Percentiles rank a stretch among this genome's conserved stretches.
Conservation (phyloP, 1,140 invertebrate genomes). For the Anoplophora glabripennis region DNA sequence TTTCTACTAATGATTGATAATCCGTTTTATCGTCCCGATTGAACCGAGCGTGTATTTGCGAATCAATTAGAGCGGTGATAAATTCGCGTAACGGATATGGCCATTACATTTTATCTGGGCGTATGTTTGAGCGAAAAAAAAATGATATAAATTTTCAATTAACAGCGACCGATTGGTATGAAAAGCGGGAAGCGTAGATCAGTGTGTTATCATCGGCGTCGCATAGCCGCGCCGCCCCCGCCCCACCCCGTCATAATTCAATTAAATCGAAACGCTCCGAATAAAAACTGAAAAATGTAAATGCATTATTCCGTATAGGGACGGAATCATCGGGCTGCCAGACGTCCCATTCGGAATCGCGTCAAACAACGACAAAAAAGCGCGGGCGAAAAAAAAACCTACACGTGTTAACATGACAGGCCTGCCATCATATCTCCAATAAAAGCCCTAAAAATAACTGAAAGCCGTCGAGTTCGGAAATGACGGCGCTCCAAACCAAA, state of each 20-base stretch:
- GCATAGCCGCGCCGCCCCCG: background rate
- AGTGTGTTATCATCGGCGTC: constrained; percentile 2
- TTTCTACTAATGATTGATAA: too few relatives aligned
- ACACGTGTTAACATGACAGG: constrained; percentile 36
- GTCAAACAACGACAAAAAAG: constrained; percentile 27
- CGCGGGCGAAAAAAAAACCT: constrained; percentile 20
- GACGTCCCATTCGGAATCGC: constrained; percentile 28
- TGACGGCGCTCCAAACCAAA: constrained; percentile 17
- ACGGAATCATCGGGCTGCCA: constrained; percentile 29
- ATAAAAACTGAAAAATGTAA: constrained; percentile 35
- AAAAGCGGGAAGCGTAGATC: background rate
- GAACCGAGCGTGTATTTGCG: too few relatives aligned
- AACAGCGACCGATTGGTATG: constrained; percentile 1
- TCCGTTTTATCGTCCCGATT: too few relatives aligned
- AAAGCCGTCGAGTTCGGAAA: constrained; percentile 26
- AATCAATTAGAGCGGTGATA: too few relatives aligned
- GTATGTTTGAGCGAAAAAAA: background rate
- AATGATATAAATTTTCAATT: constrained; percentile 19
- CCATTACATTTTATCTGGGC: too few relatives aligned
- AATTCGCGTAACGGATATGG: too few relatives aligned
- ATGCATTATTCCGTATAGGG: constrained; percentile 30
- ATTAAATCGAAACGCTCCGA: constrained; percentile 31
- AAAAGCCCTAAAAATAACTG: constrained; percentile 29
- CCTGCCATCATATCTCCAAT: constrained; percentile 27
- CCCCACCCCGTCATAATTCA: constrained; percentile 27